Percentiles rank a stretch among this genome's conserved stretches.
Evolutionary conservation across 2,797 vertebrate species (phyloP).

Genomic region (Cygnus olor): DNA sequence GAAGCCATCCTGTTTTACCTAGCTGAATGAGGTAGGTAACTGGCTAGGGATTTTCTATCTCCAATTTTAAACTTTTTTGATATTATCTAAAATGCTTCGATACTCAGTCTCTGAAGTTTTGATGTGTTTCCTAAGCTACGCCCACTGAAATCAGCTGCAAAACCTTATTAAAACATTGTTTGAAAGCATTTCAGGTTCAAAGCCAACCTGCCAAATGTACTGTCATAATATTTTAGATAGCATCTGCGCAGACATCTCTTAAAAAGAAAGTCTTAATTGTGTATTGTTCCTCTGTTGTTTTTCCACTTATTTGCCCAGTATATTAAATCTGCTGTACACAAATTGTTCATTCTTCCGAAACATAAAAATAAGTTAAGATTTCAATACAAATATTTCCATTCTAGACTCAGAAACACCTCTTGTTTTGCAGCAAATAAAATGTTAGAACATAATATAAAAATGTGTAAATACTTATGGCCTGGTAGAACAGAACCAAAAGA

Average conservation of each 20-base stretch:
- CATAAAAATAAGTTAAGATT: background rate
- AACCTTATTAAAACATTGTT: background rate
- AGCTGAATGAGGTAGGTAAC: background rate
- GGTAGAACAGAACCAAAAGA: background rate
- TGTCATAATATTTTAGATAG: background rate
- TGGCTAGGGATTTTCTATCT: background rate
- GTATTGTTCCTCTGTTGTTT: background rate
- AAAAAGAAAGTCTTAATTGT: background rate
- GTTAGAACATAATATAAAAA: background rate
- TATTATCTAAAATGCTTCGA: background rate
- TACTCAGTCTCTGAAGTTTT: background rate
- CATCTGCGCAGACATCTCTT: background rate
- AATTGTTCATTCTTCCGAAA: background rate
- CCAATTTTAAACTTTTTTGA: background rate
- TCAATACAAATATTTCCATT: background rate
- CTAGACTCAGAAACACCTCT: background rate
- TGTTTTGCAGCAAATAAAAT: background rate
- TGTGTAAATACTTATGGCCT: background rate
- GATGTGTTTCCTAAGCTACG: background rate
- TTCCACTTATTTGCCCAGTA: background rate
- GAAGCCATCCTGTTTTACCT: background rate
- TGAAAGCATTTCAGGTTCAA: background rate
- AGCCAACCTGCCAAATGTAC: background rate
- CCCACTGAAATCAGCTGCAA: background rate
- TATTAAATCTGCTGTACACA: background rate